Conservation (phyloP, 2,113 vertebrate genomes). For the Bujurquina vittata region DNA sequence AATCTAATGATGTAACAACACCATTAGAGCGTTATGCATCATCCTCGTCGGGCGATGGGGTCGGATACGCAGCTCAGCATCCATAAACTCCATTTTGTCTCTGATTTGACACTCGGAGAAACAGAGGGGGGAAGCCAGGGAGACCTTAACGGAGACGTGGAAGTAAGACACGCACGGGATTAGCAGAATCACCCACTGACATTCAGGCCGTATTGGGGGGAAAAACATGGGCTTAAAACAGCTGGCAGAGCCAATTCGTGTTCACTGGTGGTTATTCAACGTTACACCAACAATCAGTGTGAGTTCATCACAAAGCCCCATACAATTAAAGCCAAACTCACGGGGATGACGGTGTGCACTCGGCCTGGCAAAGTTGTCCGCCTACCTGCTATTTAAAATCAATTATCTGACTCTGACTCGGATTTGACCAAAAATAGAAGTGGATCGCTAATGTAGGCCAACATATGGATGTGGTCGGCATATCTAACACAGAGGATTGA, state of each 20-base stretch:
- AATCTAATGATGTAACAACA: slow-evolving; percentile 58
- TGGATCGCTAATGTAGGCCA: slow-evolving; percentile 56
- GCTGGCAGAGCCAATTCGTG: slow-evolving; percentile 1
- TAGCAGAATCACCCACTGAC: slow-evolving; percentile 38
- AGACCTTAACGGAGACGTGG: slow-evolving; percentile 52
- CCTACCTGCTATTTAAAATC: slow-evolving; percentile 30
- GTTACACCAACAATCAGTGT: slow-evolving; percentile 13
- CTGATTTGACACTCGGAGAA: slow-evolving; percentile 48
- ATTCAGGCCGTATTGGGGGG: slow-evolving; percentile 33
- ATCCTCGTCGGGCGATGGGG: slow-evolving; percentile 1
- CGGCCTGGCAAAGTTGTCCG: slow-evolving; percentile 54
- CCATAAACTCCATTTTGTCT: slow-evolving; percentile 69
- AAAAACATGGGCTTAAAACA: slow-evolving; percentile 5
- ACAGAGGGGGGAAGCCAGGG: slow-evolving; percentile 47
- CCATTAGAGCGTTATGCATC: slow-evolving; percentile 36
- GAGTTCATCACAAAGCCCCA: neutral
- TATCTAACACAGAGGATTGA: neutral
- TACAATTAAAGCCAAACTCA: neutral
- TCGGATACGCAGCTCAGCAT: slow-evolving; percentile 53
- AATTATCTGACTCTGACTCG: slow-evolving; percentile 34
- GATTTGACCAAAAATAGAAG: slow-evolving; percentile 30
- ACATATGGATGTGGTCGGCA: neutral
- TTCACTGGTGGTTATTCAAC: neutral
- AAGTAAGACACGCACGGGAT: slow-evolving; percentile 19
- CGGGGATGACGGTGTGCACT: slow-evolving; percentile 16